Conservation (phyloP, 2,797 vertebrate species). For the Molossus alvarezi region DNA sequence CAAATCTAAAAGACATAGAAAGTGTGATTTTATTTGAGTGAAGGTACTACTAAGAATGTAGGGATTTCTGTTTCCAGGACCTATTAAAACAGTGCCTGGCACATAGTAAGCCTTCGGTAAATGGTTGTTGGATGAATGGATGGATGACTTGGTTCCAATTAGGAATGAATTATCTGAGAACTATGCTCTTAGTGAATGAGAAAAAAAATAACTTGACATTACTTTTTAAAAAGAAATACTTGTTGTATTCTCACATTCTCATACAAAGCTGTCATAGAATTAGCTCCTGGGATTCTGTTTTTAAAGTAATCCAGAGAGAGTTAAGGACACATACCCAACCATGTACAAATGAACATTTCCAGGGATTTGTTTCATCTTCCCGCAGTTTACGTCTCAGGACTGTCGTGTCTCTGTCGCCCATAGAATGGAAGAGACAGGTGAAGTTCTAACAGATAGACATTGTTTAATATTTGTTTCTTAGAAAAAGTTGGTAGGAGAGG, state of each 20-base stretch:
- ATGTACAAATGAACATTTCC: neutral
- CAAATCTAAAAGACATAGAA: slow-evolving; percentile 27
- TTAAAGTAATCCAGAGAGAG: slow-evolving; percentile 49
- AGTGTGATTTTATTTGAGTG: neutral
- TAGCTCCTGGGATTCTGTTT: slow-evolving; percentile 23
- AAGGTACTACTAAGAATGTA: neutral
- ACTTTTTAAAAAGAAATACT: neutral
- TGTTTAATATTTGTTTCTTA: slow-evolving; percentile 48
- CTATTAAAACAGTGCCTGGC: neutral
- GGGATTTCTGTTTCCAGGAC: neutral
- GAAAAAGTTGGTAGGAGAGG: slow-evolving; percentile 31
- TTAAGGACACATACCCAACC: slow-evolving; percentile 26
- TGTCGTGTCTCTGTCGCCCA: neutral
- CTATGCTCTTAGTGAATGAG: slow-evolving; percentile 33
- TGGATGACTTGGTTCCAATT: neutral
- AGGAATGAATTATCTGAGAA: slow-evolving; percentile 64
- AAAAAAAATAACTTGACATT: slow-evolving; percentile 15
- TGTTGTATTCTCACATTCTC: neutral
- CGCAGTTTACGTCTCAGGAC: slow-evolving; percentile 13
- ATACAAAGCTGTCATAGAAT: slow-evolving; percentile 21
- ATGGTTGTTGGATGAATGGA: neutral
- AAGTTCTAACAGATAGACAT: neutral
- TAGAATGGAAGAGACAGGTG: neutral
- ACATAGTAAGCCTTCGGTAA: neutral
- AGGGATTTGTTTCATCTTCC: slow-evolving; percentile 61